Conservation (phyloP, 2,113 vertebrate species). For the Labrus mixtus region DNA sequence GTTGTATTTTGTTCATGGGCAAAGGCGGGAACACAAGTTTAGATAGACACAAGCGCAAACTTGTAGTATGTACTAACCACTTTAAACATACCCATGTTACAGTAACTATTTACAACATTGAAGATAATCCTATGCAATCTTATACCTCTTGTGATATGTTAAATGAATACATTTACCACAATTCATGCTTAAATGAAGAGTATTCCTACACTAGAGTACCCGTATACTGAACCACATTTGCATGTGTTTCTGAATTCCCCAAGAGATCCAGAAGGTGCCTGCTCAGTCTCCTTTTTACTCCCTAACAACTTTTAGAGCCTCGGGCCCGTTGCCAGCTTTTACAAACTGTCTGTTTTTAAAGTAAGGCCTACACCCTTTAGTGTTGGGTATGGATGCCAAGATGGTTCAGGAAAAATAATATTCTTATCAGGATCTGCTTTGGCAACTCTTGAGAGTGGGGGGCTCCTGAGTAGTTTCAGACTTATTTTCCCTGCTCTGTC, state of each 20-base stretch:
- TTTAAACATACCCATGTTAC: no score
- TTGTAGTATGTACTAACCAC: no score
- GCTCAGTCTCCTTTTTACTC: conserved; percentile 7
- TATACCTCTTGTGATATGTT: no score
- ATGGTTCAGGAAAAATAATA: no score
- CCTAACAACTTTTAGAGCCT: no score
- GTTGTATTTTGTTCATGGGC: background rate
- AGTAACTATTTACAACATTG: no score
- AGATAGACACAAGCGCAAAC: no score
- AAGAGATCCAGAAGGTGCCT: background rate
- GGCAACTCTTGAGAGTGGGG: no score
- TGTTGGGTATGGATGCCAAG: no score
- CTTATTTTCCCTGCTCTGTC: background rate
- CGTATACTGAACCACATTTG: background rate
- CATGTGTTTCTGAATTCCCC: conserved; percentile 1
- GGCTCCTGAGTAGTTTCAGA: conserved; percentile 3
- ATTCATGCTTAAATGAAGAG: background rate
- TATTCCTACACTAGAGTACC: background rate
- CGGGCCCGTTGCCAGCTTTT: background rate
- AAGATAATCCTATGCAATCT: no score
- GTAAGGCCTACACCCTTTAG: background rate
- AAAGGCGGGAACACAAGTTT: no score
- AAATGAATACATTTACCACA: conserved; percentile 6
- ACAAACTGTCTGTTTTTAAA: background rate
- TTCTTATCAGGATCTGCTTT: no score